Evolutionary conservation across 1,140 invertebrate species (phyloP), one percentile per base, ranked within the genome.

Genomic region (Saccostrea echinata): DNA sequence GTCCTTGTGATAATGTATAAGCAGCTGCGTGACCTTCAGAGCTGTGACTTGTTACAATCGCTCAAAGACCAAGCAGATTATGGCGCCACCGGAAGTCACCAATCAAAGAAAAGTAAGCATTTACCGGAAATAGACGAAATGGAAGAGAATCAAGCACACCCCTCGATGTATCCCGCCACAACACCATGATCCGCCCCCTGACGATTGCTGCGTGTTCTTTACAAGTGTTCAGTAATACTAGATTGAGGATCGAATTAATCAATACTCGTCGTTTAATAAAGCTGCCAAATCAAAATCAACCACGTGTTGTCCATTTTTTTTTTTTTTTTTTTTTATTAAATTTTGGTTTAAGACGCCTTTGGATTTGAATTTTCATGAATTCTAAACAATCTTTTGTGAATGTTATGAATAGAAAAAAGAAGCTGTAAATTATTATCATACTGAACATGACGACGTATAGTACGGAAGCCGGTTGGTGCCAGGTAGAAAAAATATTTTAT

Each of bases 121-220:
- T 86, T 91, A 24, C 88, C 90, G 30, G 81, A 90, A 21, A 87
- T 91, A 11, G 91, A 91, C 57, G 91, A 91, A 76, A 43, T 91
- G 30, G 88, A 90, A 24, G 91, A 91, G 43, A 82, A 90, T 3
- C 88, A 88, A 3, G 51, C 57, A 1, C 80, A 90, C 57, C 86
- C 91, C 1, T 57, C 84, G 2, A 88, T 90, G 3, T 71, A 90
- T 53, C 91, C 90, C n/a, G 89, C 91, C 16, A 87, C 85, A 11
- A 91, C 91, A 8, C 91, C 91, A 27, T 91, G 86, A 88, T 30
- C 27, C 27, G 81, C 81, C 81, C 24, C 81, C 43, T 43, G n/a
- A 21, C 33, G 21, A 51, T n/a, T 52, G 9, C 21, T 21, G 12
- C 24, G 9, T 83, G 51, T 83, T 21, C 3, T 83, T 11, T 3